phyloP scores from a whole-genome alignment of 2,797 vertebrate genomes.

The Macroramphosus scolopax region DNA sequence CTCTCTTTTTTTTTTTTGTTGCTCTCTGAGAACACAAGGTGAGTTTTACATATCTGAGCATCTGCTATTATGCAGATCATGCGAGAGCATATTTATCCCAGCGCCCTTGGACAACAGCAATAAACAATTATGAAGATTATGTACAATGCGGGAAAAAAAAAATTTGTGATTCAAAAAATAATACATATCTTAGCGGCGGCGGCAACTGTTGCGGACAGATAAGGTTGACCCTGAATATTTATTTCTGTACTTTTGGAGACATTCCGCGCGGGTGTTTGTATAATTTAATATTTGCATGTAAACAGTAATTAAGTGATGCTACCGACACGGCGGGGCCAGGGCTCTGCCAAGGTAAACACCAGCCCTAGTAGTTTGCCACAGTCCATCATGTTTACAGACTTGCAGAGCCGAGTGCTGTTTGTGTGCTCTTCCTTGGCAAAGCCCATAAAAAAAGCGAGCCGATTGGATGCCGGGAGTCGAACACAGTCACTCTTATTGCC shows the following conservation, averaged over 20 bases:
- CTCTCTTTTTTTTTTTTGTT: background rate
- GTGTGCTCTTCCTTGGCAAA: conserved; percentile 72
- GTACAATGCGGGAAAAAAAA: conserved; percentile 68
- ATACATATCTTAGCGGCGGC: conserved; percentile 60
- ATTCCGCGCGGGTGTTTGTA: conserved; percentile 72
- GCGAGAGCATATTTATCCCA: conserved; percentile 72
- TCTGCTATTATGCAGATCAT: conserved; percentile 79
- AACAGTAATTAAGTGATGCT: conserved; percentile 77
- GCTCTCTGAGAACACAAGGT: conserved; percentile 59
- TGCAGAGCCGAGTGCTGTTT: conserved; percentile 64
- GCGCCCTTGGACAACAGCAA: conserved; percentile 83
- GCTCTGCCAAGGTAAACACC: conserved; percentile 78
- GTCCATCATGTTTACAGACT: conserved; percentile 79
- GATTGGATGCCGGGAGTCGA: conserved; percentile 62
- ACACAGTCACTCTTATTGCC: conserved; percentile 73
- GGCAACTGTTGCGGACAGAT: conserved; percentile 79
- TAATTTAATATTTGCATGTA: conserved; percentile 80
- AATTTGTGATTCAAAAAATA: conserved; percentile 84
- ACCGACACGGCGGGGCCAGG: conserved; percentile 68
- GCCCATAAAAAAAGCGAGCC: conserved; percentile 74
- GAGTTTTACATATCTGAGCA: conserved; percentile 77
- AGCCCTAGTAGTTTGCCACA: conserved; percentile 68
- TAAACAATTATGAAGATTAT: conserved; percentile 81
- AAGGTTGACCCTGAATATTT: conserved; percentile 81
- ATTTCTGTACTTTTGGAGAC: conserved; percentile 69